Evolutionary conservation across 2,888 invertebrate species (phyloP).

Genomic region (Synergus japonicus): DNA sequence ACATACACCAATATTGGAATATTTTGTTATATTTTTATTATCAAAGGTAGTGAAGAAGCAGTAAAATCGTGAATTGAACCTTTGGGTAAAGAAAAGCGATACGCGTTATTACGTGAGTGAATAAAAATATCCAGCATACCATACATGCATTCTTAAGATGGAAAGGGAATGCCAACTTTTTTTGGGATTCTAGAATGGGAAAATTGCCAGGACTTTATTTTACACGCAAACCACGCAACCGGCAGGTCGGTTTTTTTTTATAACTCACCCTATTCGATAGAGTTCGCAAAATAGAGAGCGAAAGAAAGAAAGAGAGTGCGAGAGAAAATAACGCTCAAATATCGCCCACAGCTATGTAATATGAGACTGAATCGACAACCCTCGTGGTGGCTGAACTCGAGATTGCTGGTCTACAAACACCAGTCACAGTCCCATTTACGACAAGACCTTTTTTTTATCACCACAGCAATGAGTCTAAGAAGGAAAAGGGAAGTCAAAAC

Average conservation of each 20-base stretch:
- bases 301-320: constrained; percentile 5
- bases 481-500: not conserved
- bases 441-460: constrained; percentile 10
- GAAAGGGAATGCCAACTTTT: not conserved
- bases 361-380: constrained; percentile 16
- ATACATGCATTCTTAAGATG: not conserved
- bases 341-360: not conserved
- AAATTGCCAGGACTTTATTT: not conserved
- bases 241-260: not conserved
- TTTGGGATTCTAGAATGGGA: not conserved
- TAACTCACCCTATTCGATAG: not conserved
- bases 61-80: no score
- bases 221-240: not conserved
- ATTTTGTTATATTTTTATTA: not conserved
- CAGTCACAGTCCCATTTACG: constrained; percentile 11
- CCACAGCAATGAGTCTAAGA: not conserved
- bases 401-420: constrained; percentile 7
- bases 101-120: no score
- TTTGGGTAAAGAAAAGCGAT: no score
- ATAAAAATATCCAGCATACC: no score
- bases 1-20: not conserved
- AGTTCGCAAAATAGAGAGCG: not conserved
- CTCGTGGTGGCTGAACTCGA: not conserved
- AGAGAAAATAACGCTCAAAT: constrained; percentile 8
- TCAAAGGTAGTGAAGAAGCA: no score